Conservation (phyloP, 2,888 invertebrate species). For the Megalurothrips usitatus region DNA sequence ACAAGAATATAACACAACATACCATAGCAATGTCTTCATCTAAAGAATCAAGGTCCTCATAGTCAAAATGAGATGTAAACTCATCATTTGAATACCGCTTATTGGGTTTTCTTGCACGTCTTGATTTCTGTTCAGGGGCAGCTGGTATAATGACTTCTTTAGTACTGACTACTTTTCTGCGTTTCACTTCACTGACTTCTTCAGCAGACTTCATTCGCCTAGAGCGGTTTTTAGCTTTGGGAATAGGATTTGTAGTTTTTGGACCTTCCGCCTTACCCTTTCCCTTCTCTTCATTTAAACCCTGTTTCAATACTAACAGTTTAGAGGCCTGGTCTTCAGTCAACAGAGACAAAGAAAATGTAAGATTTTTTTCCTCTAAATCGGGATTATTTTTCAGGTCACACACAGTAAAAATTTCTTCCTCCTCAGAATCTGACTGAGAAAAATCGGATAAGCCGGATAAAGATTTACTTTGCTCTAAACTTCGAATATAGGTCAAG, state of each 20-base stretch:
- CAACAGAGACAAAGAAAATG: neutral
- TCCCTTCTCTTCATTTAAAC: neutral
- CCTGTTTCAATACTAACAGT: neutral
- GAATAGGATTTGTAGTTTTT: neutral
- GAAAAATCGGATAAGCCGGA: neutral
- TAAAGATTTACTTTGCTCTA: neutral
- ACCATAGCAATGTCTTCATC: neutral
- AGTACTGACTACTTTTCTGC: neutral
- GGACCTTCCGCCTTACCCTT: neutral
- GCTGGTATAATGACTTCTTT: neutral
- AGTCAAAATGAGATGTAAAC: neutral
- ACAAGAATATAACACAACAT: neutral
- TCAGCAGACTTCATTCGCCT: neutral
- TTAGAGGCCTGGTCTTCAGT: neutral
- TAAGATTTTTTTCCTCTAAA: neutral
- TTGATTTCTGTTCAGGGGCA: neutral
- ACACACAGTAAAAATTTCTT: neutral
- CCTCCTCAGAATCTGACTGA: neutral
- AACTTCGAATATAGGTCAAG: neutral
- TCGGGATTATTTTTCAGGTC: neutral
- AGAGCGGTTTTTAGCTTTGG: neutral
- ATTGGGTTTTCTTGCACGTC: conserved; percentile 10
- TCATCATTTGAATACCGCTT: conserved; percentile 12
- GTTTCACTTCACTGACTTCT: neutral
- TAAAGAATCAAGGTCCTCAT: neutral